phyloP scores from a whole-genome alignment of 2,888 invertebrate genomes.

The Brenthis ino region DNA sequence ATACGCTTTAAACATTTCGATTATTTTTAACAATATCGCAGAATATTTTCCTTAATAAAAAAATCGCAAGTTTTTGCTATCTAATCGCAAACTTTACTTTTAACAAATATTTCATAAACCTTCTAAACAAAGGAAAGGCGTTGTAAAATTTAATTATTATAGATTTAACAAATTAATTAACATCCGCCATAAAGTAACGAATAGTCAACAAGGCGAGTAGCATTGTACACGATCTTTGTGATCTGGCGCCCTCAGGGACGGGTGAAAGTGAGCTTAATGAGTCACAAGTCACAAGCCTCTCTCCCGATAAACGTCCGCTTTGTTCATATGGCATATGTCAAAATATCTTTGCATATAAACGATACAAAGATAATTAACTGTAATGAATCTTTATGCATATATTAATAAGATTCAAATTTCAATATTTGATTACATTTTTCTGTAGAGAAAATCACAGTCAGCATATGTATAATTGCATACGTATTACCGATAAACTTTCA shows the following conservation, averaged over 20 bases:
- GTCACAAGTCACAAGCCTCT: slow-evolving; percentile 58
- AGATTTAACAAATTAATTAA: slow-evolving; percentile 14
- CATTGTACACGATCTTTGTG: slow-evolving; percentile 38
- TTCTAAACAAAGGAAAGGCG: not conserved
- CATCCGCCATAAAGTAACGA: slow-evolving; percentile 12
- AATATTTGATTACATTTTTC: not conserved
- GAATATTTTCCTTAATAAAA: no score
- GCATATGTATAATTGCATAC: slow-evolving; percentile 46
- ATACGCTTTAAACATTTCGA: no score
- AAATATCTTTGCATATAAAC: slow-evolving; percentile 8
- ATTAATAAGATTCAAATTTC: not conserved
- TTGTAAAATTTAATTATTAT: no score
- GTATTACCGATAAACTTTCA: slow-evolving; percentile 54
- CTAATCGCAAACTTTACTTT: no score
- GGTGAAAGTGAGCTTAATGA: slow-evolving; percentile 74
- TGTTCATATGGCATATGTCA: slow-evolving; percentile 29
- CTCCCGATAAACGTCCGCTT: slow-evolving; percentile 55
- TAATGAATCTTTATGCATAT: not conserved
- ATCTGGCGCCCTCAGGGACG: slow-evolving; percentile 49
- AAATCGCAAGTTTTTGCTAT: no score
- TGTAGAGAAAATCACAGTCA: slow-evolving; percentile 45
- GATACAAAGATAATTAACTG: slow-evolving; percentile 12
- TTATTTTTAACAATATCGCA: no score
- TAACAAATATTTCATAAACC: not conserved
- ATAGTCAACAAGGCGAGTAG: slow-evolving; percentile 8